Percentiles rank a stretch among this genome's conserved stretches.
phyloP scores from a whole-genome alignment of 2,888 invertebrate species.

The Scaptomyza flava region DNA sequence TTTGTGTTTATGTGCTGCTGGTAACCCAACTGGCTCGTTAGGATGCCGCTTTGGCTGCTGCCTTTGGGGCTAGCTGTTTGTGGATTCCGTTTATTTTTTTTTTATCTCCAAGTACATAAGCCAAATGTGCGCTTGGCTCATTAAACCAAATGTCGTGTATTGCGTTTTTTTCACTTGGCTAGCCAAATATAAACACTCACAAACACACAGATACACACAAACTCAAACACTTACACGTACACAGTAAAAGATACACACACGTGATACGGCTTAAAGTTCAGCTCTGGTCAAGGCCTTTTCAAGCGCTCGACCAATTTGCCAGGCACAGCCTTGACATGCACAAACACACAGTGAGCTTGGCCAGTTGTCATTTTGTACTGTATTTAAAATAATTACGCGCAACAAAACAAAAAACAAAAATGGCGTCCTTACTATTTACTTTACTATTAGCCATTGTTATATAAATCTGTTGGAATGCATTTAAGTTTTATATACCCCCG shows the following conservation, averaged over 20 bases:
- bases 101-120: constrained; percentile 30
- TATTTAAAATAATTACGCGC: constrained; percentile 65
- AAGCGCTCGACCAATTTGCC: constrained; percentile 32
- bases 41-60: constrained; percentile 31
- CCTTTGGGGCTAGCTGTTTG: constrained; percentile 14
- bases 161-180: constrained; percentile 37
- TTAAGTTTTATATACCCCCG: too few species aligned
- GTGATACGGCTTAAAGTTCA: constrained; percentile 53
- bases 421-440: constrained; percentile 11
- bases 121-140: constrained; percentile 54
- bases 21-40: constrained; percentile 19
- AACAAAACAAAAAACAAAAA: constrained; percentile 15
- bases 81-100: constrained; percentile 5
- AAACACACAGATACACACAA: neutral
- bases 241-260: constrained; percentile 26
- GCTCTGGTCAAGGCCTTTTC: constrained; percentile 63
- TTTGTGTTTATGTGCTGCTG: constrained; percentile 1
- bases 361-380: constrained; percentile 16
- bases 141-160: constrained; percentile 51
- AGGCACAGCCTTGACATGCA: constrained; percentile 61
- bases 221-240: neutral
- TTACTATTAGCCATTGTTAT: constrained; percentile 34
- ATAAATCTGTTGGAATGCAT: constrained; percentile 59
- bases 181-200: constrained; percentile 16
- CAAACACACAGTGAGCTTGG: constrained; percentile 2